A percentile compares a stretch with the other conserved stretches of the same genome.
Conservation (phyloP, 2,888 invertebrate genomes). For the Eristalinus sepulchralis region DNA sequence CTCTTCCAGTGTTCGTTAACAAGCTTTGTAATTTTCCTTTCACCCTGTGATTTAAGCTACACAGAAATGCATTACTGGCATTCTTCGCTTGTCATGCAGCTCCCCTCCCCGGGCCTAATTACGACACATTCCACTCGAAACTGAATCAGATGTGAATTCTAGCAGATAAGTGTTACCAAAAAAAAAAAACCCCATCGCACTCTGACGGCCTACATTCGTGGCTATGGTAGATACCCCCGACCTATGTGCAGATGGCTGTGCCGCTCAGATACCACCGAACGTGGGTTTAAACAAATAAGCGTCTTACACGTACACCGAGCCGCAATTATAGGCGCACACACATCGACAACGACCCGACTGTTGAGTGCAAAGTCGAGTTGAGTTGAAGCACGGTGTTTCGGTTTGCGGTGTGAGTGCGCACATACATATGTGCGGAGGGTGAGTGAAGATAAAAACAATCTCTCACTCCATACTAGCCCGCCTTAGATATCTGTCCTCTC, state of each 20-base stretch:
- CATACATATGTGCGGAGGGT: neutral
- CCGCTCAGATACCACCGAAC: neutral
- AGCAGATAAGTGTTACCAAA: neutral
- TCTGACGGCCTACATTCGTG: slow-evolving; percentile 3
- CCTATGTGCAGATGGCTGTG: no score
- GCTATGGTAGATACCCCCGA: no score
- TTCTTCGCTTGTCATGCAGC: no score
- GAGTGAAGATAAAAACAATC: slow-evolving; percentile 14
- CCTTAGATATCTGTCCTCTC: neutral
- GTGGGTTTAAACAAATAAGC: slow-evolving; percentile 7
- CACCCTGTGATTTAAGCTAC: neutral
- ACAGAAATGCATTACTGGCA: neutral
- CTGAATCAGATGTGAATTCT: neutral
- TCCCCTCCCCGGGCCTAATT: neutral
- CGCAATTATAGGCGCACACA: slow-evolving; percentile 18
- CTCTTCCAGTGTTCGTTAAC: neutral
- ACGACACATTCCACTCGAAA: neutral
- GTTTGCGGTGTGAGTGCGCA: neutral
- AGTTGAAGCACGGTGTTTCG: neutral
- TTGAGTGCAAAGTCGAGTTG: slow-evolving; percentile 15
- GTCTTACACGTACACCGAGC: slow-evolving; percentile 20
- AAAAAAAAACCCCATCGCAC: neutral
- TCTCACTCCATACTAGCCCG: neutral
- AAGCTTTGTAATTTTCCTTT: neutral
- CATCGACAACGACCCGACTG: neutral